These are phyloP conservation scores for Melinaea marsaeus DNA, from an alignment of 2,888 invertebrate genomes.

Conservation along the genomic window DNA sequence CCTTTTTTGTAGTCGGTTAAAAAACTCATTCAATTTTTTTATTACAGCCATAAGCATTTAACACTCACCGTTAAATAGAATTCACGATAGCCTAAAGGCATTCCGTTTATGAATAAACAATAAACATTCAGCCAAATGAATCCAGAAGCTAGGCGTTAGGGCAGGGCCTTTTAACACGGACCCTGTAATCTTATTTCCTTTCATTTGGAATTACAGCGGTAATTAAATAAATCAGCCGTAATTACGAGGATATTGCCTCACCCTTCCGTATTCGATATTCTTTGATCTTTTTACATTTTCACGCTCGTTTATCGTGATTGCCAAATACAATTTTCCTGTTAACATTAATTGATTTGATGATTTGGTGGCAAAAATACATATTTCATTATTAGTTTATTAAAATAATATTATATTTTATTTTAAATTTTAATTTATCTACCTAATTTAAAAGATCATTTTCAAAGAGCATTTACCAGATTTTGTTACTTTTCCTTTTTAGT, in stretches of 20 bases:
- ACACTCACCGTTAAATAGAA: too few species aligned
- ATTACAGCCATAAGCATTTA: too few species aligned
- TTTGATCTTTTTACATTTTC: conserved; percentile 16
- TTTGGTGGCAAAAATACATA: background rate
- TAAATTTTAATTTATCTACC: too few species aligned
- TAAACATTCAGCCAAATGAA: conserved; percentile 22
- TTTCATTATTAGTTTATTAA: background rate
- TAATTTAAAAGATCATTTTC: too few species aligned
- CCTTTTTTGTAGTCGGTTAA: too few species aligned
- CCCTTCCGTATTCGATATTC: conserved; percentile 15
- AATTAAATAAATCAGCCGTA: conserved; percentile 26
- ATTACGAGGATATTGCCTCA: conserved; percentile 21
- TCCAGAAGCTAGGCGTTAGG: conserved; percentile 20
- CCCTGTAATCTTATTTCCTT: conserved; percentile 29
- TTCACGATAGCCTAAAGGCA: background rate
- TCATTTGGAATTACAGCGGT: conserved; percentile 25
- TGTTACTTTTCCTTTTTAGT: too few species aligned
- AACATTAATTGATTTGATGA: background rate
- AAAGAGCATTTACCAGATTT: too few species aligned
- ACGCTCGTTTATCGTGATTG: background rate
- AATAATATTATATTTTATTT: too few species aligned
- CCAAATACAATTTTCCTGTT: background rate
- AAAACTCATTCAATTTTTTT: too few species aligned
- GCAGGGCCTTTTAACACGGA: conserved; percentile 21
- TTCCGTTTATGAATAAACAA: conserved; percentile 30